These are phyloP conservation scores for Drosophila fungiperda DNA, from an alignment of 2,888 invertebrate genomes.

Conservation along the genomic window DNA sequence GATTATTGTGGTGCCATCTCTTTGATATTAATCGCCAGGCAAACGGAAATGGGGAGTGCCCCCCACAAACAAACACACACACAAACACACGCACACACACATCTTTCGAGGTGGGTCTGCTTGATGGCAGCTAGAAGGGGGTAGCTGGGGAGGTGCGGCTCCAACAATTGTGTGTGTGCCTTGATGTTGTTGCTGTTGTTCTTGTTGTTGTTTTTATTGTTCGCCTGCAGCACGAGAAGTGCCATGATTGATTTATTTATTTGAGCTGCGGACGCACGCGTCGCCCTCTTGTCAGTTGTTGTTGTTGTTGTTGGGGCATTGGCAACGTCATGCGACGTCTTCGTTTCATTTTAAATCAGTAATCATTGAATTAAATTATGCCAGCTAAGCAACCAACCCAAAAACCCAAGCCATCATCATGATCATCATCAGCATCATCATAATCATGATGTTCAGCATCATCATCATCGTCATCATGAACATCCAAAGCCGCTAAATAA, in stretches of 20 bases:
- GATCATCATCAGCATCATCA: conserved; percentile 24
- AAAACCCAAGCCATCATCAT: conserved; percentile 40
- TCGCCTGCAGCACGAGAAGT: conserved; percentile 48
- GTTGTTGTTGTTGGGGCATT: conserved; percentile 42
- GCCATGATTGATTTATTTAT: conserved; percentile 81
- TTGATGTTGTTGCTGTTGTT: conserved; percentile 9
- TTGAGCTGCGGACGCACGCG: conserved; percentile 67
- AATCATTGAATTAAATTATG: conserved; percentile 82
- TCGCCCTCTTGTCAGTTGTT: conserved; percentile 35
- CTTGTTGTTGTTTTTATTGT: neutral
- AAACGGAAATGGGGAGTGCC: conserved; percentile 79
- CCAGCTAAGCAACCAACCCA: conserved; percentile 50
- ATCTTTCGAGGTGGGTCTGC: conserved; percentile 34
- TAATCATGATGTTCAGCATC: neutral
- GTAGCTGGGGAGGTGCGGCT: conserved; percentile 6
- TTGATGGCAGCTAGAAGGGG: conserved; percentile 12
- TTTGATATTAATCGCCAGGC: conserved; percentile 71
- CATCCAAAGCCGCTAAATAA: conserved; percentile 34
- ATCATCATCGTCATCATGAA: conserved; percentile 23
- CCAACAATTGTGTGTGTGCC: conserved; percentile 21
- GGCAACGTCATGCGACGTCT: conserved; percentile 61
- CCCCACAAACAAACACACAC: conserved; percentile 31
- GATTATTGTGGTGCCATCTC: conserved; percentile 43
- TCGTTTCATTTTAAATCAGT: conserved; percentile 74
- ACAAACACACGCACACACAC: conserved; percentile 17